phyloP scores from a whole-genome alignment of 2,888 invertebrate species.

The Diogma glabrata region DNA sequence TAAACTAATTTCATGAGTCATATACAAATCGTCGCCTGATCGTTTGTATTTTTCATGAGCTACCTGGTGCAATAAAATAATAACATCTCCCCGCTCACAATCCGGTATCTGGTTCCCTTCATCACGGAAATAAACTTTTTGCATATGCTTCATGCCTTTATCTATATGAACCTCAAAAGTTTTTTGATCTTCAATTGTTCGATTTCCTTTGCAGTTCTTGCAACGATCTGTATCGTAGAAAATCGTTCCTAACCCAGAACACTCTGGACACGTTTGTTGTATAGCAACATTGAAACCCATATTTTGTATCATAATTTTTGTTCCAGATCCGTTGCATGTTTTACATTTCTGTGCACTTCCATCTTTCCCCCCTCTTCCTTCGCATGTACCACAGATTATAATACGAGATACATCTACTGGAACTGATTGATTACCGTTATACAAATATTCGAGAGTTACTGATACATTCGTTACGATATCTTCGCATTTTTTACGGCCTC shows the following conservation, averaged over 20 bases:
- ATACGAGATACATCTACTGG: slow-evolving; percentile 27
- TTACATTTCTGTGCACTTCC: slow-evolving; percentile 56
- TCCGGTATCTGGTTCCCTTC: slow-evolving; percentile 88
- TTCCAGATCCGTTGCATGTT: slow-evolving; percentile 65
- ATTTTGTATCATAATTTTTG: slow-evolving; percentile 61
- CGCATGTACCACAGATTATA: slow-evolving; percentile 28
- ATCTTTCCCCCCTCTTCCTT: slow-evolving; percentile 51
- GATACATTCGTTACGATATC: slow-evolving; percentile 74
- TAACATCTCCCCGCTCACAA: slow-evolving; percentile 77
- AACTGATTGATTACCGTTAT: slow-evolving; percentile 70
- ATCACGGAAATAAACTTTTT: slow-evolving; percentile 73
- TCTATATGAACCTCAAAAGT: slow-evolving; percentile 79
- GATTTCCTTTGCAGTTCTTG: slow-evolving; percentile 68
- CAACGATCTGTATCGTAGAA: slow-evolving; percentile 77
- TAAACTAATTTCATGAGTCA: slow-evolving; percentile 63
- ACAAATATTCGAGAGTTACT: slow-evolving; percentile 82
- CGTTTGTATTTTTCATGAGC: slow-evolving; percentile 70
- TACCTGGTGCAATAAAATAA: slow-evolving; percentile 73
- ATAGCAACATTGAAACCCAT: slow-evolving; percentile 38
- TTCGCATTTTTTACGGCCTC: slow-evolving; percentile 55
- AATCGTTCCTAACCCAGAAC: slow-evolving; percentile 57
- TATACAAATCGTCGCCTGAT: slow-evolving; percentile 58
- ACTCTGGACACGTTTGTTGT: slow-evolving; percentile 45
- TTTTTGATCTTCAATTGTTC: slow-evolving; percentile 71
- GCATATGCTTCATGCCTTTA: slow-evolving; percentile 77